These are phyloP conservation scores for Syngnathus scovelli DNA, from an alignment of 2,113 vertebrate genomes.

Conservation along the genomic window DNA sequence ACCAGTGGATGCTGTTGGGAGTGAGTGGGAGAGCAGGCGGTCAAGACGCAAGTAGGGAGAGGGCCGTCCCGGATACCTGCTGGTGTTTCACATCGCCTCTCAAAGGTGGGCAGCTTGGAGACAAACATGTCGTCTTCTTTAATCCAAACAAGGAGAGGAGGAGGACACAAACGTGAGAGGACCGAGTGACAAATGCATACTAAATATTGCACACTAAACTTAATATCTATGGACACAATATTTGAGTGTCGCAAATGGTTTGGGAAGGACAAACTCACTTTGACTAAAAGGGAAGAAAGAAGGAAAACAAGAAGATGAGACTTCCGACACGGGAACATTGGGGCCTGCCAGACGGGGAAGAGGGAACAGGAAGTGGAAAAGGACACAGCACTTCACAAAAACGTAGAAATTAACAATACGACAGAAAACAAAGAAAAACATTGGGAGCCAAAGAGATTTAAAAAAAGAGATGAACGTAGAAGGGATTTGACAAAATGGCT, in stretches of 20 bases:
- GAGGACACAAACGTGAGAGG: slow-evolving; percentile 38
- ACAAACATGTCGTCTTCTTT: slow-evolving; percentile 85
- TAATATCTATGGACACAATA: too few relatives aligned
- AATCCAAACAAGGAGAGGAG: slow-evolving; percentile 24
- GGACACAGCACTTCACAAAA: too few relatives aligned
- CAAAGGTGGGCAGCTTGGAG: slow-evolving; percentile 81
- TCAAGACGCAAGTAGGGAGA: not conserved
- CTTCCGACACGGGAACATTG: not conserved
- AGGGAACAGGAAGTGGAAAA: not conserved
- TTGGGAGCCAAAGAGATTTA: not conserved
- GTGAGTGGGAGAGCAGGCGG: slow-evolving; percentile 1
- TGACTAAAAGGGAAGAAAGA: slow-evolving; percentile 51
- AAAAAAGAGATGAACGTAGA: too few relatives aligned
- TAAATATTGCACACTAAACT: too few relatives aligned
- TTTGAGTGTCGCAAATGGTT: not conserved
- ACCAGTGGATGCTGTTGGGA: slow-evolving; percentile 9
- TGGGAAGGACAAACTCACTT: slow-evolving; percentile 54
- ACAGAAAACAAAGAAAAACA: not conserved
- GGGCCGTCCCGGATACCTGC: slow-evolving; percentile 72
- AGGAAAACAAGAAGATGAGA: slow-evolving; percentile 4
- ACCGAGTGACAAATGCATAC: not conserved
- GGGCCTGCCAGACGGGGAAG: not conserved
- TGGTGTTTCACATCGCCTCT: slow-evolving; percentile 81
- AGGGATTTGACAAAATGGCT: not conserved
- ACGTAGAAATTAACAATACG: too few relatives aligned